Conservation (phyloP, 2,797 vertebrate genomes). For the Apodemus agrarius region DNA sequence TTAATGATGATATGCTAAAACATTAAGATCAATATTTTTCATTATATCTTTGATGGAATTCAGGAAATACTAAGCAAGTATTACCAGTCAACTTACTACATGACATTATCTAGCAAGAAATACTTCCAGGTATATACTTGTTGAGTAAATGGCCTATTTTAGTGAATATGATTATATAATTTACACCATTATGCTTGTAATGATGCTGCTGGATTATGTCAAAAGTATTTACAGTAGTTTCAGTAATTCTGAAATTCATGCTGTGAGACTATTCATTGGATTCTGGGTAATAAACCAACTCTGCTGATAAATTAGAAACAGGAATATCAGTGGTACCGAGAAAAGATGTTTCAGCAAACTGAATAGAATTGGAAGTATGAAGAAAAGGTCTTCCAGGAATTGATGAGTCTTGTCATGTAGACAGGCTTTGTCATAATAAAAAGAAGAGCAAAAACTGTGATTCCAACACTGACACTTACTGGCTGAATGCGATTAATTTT, state of each 20-base stretch:
- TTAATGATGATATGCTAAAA: conserved; percentile 49
- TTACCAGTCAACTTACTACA: conserved; percentile 43
- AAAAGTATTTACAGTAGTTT: conserved; percentile 53
- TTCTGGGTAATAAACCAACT: conserved; percentile 16
- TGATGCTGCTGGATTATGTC: conserved; percentile 17
- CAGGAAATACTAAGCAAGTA: conserved; percentile 53
- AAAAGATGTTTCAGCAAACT: conserved; percentile 51
- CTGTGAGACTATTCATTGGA: conserved; percentile 19
- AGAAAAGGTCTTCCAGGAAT: conserved; percentile 43
- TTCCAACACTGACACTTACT: conserved; percentile 4
- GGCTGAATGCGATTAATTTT: conserved; percentile 44
- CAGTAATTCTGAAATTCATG: conserved; percentile 49
- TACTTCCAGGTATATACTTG: conserved; percentile 50
- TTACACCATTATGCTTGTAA: conserved; percentile 36
- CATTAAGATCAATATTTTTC: conserved; percentile 60
- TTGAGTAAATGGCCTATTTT: conserved; percentile 54
- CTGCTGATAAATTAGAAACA: conserved; percentile 40
- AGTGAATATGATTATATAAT: conserved; percentile 52
- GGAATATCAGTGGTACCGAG: conserved; percentile 30
- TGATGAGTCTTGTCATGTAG: background rate
- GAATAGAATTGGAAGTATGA: conserved; percentile 53
- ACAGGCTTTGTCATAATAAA: conserved; percentile 35
- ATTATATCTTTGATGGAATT: conserved; percentile 62
- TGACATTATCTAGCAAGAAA: background rate
- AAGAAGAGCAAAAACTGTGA: conserved; percentile 17